Evolutionary conservation across 1,140 invertebrate genomes (phyloP), one percentile per base, ranked within the genome.

Genomic region (Tachypleus tridentatus): DNA sequence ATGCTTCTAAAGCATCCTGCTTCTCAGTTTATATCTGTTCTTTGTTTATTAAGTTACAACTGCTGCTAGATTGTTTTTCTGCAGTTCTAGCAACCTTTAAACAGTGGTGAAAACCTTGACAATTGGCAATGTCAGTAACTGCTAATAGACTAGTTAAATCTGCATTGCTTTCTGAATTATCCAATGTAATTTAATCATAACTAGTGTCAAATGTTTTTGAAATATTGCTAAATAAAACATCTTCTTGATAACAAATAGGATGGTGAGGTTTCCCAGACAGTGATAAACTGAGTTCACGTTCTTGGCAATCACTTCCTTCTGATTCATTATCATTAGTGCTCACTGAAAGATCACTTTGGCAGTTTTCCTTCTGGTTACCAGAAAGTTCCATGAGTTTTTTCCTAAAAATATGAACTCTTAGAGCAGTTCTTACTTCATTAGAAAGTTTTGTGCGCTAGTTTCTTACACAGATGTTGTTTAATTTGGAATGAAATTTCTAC

Each of bases 121-220:
- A 82, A 8, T 87, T 88, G 1, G 87, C 86, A 69, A 91, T 91
- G 66, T 91, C 89, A 62, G 90, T 76, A 4, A 88, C 77, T 56
- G 86, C 83, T 0, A 87, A 85, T 0, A 91, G 87, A 52, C 87
- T 85, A 3, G 86, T 88, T 52, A 90, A 76, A 74, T 90, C 88
- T 4, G 80, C 69, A 48, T 62, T 69, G 52, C 61, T 60, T 61
- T 69, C 65, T 54, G 53, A n/a, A 54, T 6, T 54, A 6, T 54
- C 53, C n/a, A 7, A 7, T n/a, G n/a, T 54, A 7, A 7, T n/a
- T 54, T 54, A 7, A n/a, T 7, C 53, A n/a, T 6, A 6, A n/a
- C n/a, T 54, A n/a, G n/a, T n/a, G n/a, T n/a, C n/a, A n/a, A n/a
- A n/a, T n/a, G n/a, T n/a, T n/a, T n/a, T n/a, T n/a, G n/a, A n/a